Percentiles rank a stretch among this genome's conserved stretches.
Conservation (phyloP, 1,140 invertebrate species). For the Bombus huntii region DNA sequence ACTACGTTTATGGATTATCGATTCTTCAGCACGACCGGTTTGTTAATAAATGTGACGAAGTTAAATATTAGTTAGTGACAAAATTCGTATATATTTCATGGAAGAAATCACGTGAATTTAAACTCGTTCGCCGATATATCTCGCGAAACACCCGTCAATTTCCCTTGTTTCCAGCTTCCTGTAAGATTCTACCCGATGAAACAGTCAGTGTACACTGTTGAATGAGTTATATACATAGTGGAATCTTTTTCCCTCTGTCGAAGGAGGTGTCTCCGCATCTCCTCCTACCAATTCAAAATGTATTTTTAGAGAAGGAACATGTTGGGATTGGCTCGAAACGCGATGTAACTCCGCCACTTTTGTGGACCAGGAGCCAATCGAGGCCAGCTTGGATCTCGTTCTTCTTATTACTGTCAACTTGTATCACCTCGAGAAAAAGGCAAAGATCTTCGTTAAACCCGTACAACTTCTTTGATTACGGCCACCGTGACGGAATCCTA, state of each 20-base stretch:
- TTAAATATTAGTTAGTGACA: background rate
- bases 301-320: constrained; percentile 71
- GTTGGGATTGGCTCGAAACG: constrained; percentile 63
- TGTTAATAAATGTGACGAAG: background rate
- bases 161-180: background rate
- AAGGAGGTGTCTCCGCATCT: constrained; percentile 68
- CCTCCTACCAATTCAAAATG: constrained; percentile 72
- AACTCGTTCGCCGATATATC: background rate
- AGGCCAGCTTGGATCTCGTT: constrained; percentile 29
- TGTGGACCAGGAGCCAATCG: constrained; percentile 62
- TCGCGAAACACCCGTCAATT: constrained; percentile 15
- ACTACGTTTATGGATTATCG: background rate
- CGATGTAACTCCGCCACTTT: constrained; percentile 69
- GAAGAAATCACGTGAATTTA: background rate
- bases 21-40: background rate
- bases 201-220: constrained; percentile 11
- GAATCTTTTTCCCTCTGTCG: constrained; percentile 46
- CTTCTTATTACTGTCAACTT: constrained; percentile 49
- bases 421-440: constrained; percentile 50
- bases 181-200: constrained; percentile 15
- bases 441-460: constrained; percentile 47
- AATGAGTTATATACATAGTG: constrained; percentile 53
- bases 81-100: background rate
- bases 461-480: constrained; percentile 52
- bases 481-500: constrained; percentile 30